Evolutionary conservation across 1,140 invertebrate genomes (phyloP).

Genomic region (Frieseomelitta varia): DNA sequence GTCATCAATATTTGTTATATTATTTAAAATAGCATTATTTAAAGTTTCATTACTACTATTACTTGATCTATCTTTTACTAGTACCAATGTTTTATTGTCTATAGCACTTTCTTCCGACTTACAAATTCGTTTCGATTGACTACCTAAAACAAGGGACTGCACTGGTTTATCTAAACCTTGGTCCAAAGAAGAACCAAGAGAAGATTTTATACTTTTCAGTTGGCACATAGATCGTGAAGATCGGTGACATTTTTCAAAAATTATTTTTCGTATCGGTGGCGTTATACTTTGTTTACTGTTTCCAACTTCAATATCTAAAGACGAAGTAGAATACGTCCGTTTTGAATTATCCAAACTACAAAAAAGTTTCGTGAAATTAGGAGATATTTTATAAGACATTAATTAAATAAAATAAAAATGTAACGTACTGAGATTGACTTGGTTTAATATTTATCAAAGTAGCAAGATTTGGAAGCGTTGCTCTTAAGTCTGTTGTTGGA

Average conservation of each 20-base stretch:
- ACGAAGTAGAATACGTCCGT: conserved; percentile 81
- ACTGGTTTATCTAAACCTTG: conserved; percentile 81
- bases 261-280: conserved; percentile 76
- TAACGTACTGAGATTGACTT: conserved; percentile 73
- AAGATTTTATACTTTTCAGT: conserved; percentile 72
- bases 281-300: conserved; percentile 74
- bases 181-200: conserved; percentile 81
- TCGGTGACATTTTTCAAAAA: conserved; percentile 77
- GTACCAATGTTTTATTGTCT: conserved; percentile 71
- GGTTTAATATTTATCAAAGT: conserved; percentile 83
- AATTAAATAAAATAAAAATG: neutral
- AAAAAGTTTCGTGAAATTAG: conserved; percentile 20
- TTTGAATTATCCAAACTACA: conserved; percentile 78
- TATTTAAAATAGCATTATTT: conserved; percentile 69
- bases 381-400: neutral
- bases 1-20: conserved; percentile 25
- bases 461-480: conserved; percentile 89
- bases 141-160: conserved; percentile 68
- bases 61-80: conserved; percentile 68
- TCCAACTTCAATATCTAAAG: conserved; percentile 76
- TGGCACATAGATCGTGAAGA: conserved; percentile 75
- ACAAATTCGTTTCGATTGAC: conserved; percentile 77
- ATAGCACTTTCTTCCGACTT: conserved; percentile 81
- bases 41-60: conserved; percentile 75
- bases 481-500: conserved; percentile 86